Evolutionary conservation across 2,888 invertebrate species (phyloP).

Genomic region (Hypolimnas misippus): DNA sequence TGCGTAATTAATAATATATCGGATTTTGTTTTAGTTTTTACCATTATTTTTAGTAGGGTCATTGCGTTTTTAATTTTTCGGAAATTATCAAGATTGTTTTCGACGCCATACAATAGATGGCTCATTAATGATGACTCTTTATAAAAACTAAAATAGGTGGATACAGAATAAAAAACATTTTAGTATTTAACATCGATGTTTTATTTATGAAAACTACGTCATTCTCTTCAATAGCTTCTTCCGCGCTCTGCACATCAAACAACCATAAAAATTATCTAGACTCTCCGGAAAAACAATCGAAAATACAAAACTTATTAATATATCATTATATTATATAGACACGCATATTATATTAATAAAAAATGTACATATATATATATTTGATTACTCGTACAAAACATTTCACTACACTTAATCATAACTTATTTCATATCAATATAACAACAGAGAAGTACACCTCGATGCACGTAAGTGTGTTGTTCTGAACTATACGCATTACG

Average conservation of each 20-base stretch:
- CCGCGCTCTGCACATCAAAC: constrained; percentile 20
- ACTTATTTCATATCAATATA: background rate
- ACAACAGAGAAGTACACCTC: background rate
- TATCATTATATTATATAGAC: constrained; percentile 21
- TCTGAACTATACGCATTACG: no score
- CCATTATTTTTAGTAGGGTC: no score
- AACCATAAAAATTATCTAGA: constrained; percentile 17
- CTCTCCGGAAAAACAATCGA: constrained; percentile 16
- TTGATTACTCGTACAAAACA: constrained; percentile 4
- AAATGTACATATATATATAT: constrained; percentile 2
- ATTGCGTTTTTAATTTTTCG: no score
- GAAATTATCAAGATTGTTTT: no score
- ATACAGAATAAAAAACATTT: constrained; percentile 6
- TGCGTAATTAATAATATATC: no score
- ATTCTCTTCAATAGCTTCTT: constrained; percentile 19
- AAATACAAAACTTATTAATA: constrained; percentile 20
- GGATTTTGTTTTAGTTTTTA: no score
- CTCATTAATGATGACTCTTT: no score
- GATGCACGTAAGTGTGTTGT: no score
- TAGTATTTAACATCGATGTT: constrained; percentile 5
- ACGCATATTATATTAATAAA: constrained; percentile 23
- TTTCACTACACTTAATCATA: constrained; percentile 2
- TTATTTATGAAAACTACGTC: constrained; percentile 16
- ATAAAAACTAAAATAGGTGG: background rate
- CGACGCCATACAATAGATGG: no score